Percentiles rank a stretch among this genome's conserved stretches.
phyloP scores from a whole-genome alignment of 2,113 vertebrate species.

The Perccottus glenii region DNA sequence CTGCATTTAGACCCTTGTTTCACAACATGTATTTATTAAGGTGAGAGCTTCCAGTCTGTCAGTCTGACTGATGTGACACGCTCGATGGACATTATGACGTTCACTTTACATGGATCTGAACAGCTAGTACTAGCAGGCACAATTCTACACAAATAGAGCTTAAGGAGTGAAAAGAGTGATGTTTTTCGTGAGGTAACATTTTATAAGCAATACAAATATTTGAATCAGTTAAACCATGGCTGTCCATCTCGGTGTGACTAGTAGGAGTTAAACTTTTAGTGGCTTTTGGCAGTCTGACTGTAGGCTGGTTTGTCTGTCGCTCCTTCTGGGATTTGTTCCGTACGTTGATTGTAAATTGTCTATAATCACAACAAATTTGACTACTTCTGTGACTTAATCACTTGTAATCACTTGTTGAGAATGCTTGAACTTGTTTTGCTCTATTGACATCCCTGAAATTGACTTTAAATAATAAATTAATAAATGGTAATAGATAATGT shows the following conservation, averaged over 20 bases:
- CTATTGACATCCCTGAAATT: conserved; percentile 46
- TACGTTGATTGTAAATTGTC: conserved; percentile 22
- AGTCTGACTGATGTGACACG: background rate
- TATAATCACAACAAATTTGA: conserved; percentile 12
- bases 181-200: conserved; percentile 2
- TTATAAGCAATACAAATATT: conserved; percentile 64
- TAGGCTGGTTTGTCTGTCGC: conserved; percentile 41
- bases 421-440: conserved; percentile 40
- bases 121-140: conserved; percentile 4
- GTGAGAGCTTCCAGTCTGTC: background rate
- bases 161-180: background rate
- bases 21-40: background rate
- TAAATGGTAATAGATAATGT: conserved; percentile 24
- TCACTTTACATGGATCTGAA: background rate
- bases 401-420: conserved; percentile 23
- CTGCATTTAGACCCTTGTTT: conserved; percentile 21
- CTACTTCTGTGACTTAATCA: conserved; percentile 32
- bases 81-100: background rate
- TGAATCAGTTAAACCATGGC: conserved; percentile 37
- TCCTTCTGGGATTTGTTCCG: conserved; percentile 18
- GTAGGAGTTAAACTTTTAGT: conserved; percentile 33
- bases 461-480: conserved; percentile 43
- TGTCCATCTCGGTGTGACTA: conserved; percentile 32
- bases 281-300: conserved; percentile 62
- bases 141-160: background rate